Evolutionary conservation across 2,113 vertebrate species (phyloP).

Genomic region (Furnarius figulus): DNA sequence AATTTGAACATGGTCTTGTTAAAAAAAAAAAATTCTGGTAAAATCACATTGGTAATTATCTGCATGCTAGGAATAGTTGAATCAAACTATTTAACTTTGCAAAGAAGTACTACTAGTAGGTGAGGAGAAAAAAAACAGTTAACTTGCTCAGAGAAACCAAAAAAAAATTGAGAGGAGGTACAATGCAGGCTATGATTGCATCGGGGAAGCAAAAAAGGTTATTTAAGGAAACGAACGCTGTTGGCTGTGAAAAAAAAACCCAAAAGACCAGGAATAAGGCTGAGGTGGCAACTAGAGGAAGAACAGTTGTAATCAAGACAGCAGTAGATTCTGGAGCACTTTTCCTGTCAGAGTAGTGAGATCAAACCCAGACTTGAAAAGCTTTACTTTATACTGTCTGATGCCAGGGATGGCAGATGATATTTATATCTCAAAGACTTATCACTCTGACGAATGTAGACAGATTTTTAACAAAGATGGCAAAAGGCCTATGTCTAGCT

Average conservation of each 20-base stretch:
- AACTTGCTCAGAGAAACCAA: not conserved
- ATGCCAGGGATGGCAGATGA: not conserved
- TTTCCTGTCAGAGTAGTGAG: not conserved
- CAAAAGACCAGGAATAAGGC: not conserved
- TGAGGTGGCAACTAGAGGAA: not conserved
- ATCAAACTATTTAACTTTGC: not conserved
- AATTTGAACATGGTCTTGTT: not conserved
- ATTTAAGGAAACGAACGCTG: not conserved
- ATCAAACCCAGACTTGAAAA: not conserved
- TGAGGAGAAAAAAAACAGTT: not conserved
- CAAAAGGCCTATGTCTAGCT: not conserved
- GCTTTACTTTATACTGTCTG: not conserved
- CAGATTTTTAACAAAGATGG: not conserved
- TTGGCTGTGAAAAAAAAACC: not conserved
- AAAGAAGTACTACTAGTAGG: not conserved
- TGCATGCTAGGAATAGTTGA: not conserved
- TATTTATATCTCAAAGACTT: conserved; percentile 2
- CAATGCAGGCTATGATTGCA: not conserved
- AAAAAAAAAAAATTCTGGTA: not conserved
- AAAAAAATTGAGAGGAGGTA: not conserved
- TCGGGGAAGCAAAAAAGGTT: not conserved
- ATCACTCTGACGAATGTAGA: not conserved
- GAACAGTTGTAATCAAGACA: not conserved
- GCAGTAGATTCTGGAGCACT: not conserved
- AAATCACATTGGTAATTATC: not conserved